phyloP scores from a whole-genome alignment of 2,888 invertebrate species.

The Zelleria hepariella region DNA sequence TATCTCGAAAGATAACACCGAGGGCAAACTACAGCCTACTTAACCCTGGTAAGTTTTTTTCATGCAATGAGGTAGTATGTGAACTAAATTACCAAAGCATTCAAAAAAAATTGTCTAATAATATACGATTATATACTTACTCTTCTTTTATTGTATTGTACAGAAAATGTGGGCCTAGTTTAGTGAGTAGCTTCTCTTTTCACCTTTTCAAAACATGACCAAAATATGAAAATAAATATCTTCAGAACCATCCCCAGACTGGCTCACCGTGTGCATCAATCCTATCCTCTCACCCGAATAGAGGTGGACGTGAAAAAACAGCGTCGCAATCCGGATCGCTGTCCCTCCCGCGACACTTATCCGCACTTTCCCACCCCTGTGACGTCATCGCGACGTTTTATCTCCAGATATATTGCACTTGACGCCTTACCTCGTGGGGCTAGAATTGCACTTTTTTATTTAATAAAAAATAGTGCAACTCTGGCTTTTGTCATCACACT shows the following conservation, averaged over 20 bases:
- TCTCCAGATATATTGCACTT: not conserved
- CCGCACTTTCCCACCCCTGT: conserved; percentile 28
- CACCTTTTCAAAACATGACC: too few relatives aligned
- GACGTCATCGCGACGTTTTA: conserved; percentile 24
- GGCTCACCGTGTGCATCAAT: conserved; percentile 32
- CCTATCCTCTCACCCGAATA: conserved; percentile 20
- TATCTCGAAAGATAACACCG: too few relatives aligned
- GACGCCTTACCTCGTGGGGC: conserved; percentile 8
- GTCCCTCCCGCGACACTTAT: conserved; percentile 23
- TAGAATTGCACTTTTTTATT: not conserved
- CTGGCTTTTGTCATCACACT: too few relatives aligned
- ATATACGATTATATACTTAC: too few relatives aligned
- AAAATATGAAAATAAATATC: not conserved
- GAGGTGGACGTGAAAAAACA: conserved; percentile 46
- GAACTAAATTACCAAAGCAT: too few relatives aligned
- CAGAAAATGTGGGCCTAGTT: not conserved
- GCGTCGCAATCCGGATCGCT: conserved; percentile 9
- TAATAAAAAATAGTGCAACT: too few relatives aligned
- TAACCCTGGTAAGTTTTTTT: too few relatives aligned
- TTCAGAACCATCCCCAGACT: conserved; percentile 4
- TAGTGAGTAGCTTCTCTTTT: too few relatives aligned
- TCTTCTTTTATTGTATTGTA: not conserved
- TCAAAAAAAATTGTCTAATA: too few relatives aligned
- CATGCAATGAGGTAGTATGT: too few relatives aligned
- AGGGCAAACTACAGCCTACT: too few relatives aligned